Conservation (phyloP, 2,888 invertebrate species). For the Tineola bisselliella region DNA sequence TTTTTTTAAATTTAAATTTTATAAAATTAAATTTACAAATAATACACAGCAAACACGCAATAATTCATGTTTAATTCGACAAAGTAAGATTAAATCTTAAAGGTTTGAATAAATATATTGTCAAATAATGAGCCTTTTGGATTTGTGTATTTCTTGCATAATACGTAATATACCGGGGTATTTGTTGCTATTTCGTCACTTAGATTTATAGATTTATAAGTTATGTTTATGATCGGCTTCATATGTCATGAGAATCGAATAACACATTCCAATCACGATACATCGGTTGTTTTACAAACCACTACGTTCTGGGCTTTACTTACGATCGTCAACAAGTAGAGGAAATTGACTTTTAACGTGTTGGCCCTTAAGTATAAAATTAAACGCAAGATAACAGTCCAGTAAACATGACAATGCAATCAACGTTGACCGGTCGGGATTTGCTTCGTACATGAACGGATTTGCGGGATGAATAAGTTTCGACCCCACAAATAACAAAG, state of each 20-base stretch:
- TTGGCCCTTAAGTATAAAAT: conserved; percentile 23
- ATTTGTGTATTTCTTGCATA: no score
- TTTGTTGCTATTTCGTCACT: neutral
- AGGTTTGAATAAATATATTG: no score
- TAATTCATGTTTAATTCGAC: no score
- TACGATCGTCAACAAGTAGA: conserved; percentile 15
- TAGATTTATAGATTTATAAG: neutral
- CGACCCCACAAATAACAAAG: conserved; percentile 65
- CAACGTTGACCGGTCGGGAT: conserved; percentile 67
- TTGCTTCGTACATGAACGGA: conserved; percentile 67
- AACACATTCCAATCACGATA: conserved; percentile 66
- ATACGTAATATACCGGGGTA: no score
- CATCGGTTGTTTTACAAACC: conserved; percentile 65
- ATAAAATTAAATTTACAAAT: no score
- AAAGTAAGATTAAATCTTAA: no score
- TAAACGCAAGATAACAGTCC: conserved; percentile 22
- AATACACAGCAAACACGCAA: no score
- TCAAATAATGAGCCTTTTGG: no score
- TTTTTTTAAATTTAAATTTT: no score
- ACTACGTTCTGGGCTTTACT: conserved; percentile 48
- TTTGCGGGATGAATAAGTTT: conserved; percentile 68
- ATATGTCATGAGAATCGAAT: conserved; percentile 38
- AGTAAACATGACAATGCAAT: conserved; percentile 67
- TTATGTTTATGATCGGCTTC: neutral
- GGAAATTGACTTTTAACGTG: conserved; percentile 24